phyloP scores from a whole-genome alignment of 2,888 invertebrate species.

The Cheilosia urbana region DNA sequence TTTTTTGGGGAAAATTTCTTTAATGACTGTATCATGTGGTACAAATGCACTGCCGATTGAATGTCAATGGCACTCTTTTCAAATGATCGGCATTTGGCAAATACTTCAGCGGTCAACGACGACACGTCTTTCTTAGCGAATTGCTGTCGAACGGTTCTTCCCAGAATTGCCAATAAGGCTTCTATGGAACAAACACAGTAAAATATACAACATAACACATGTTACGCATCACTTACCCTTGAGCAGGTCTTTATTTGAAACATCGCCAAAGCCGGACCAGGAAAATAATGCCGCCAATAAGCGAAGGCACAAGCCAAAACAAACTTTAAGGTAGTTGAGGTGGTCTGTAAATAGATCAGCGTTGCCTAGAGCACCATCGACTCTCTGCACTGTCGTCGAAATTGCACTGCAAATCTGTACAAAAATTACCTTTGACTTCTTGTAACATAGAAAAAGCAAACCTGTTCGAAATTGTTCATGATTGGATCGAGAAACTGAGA shows the following conservation, averaged over 20 bases:
- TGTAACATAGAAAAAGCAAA: neutral
- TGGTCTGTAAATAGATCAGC: slow-evolving; percentile 85
- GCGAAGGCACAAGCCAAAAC: slow-evolving; percentile 85
- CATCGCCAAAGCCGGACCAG: slow-evolving; percentile 87
- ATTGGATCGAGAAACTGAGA: slow-evolving; percentile 64
- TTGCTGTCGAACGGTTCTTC: slow-evolving; percentile 40
- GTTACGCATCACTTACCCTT: slow-evolving; percentile 75
- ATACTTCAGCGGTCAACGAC: slow-evolving; percentile 77
- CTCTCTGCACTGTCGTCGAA: slow-evolving; percentile 82
- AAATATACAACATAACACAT: neutral
- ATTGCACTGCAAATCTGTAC: slow-evolving; percentile 77
- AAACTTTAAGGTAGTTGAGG: slow-evolving; percentile 85
- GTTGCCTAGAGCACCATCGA: slow-evolving; percentile 86
- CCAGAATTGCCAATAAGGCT: slow-evolving; percentile 76
- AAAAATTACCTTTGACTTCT: neutral
- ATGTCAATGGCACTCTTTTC: slow-evolving; percentile 79
- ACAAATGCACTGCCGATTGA: slow-evolving; percentile 81
- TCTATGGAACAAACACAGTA: slow-evolving; percentile 74
- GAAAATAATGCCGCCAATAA: slow-evolving; percentile 86
- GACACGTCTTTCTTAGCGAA: slow-evolving; percentile 64
- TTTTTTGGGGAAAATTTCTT: slow-evolving; percentile 77
- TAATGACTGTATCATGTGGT: slow-evolving; percentile 79
- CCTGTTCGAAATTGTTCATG: slow-evolving; percentile 57
- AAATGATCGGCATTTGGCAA: slow-evolving; percentile 78
- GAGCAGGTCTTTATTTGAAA: slow-evolving; percentile 76